A percentile compares a stretch with the other conserved stretches of the same genome.
Evolutionary conservation across 2,888 invertebrate species (phyloP).

Genomic region (Thysanoteuthis rhombus): DNA sequence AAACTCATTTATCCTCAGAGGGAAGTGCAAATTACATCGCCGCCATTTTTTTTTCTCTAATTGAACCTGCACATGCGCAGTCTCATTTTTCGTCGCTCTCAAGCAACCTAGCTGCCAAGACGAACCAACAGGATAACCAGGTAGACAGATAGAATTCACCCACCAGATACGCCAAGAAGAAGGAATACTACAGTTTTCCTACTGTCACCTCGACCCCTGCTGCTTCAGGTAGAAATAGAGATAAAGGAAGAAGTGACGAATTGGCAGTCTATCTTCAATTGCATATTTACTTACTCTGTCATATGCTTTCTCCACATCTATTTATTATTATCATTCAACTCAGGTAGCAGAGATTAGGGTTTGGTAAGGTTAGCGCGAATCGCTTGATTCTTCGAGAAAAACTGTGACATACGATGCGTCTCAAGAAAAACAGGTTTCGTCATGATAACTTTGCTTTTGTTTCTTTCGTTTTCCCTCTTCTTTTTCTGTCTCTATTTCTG

Average conservation of each 20-base stretch:
- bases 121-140: neutral
- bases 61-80: neutral
- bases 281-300: neutral
- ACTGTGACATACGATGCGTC: too few relatives aligned
- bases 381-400: too few relatives aligned
- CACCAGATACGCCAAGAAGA: neutral
- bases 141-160: neutral
- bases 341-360: too few relatives aligned
- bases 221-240: neutral
- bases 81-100: too few relatives aligned
- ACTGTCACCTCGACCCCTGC: too few relatives aligned
- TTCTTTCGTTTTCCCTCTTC: neutral
- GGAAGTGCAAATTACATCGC: neutral
- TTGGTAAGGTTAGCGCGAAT: too few relatives aligned
- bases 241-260: neutral
- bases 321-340: too few relatives aligned
- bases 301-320: neutral
- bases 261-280: neutral
- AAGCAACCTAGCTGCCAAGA: neutral
- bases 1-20: neutral
- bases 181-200: too few relatives aligned
- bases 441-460: neutral
- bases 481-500: neutral
- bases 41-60: neutral
- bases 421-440: neutral